Evolutionary conservation across 2,888 invertebrate genomes (phyloP).

Genomic region (Geotrupes spiniger): DNA sequence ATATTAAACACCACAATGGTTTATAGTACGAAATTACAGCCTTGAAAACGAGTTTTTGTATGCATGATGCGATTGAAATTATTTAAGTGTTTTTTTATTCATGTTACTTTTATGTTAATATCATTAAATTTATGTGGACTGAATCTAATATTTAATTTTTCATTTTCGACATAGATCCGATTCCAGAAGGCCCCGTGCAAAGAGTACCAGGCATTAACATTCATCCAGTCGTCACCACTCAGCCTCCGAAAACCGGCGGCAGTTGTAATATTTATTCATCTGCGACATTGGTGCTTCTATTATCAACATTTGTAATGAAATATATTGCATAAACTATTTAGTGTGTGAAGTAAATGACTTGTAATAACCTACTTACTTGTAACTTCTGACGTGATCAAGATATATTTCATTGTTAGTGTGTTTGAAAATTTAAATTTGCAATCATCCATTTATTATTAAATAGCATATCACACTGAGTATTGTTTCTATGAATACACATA

Average conservation of each 20-base stretch:
- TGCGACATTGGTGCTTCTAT: not conserved
- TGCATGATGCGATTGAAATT: no score
- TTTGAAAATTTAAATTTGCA: not conserved
- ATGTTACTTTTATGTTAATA: no score
- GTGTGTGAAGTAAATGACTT: constrained; percentile 2
- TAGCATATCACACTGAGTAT: constrained; percentile 1
- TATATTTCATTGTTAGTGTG: constrained; percentile 5
- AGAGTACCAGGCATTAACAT: not conserved
- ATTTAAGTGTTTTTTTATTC: no score
- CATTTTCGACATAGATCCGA: not conserved
- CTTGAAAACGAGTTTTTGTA: no score
- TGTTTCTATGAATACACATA: no score
- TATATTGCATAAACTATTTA: constrained; percentile 1
- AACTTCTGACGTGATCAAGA: constrained; percentile 2
- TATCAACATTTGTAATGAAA: not conserved
- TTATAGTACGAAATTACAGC: no score
- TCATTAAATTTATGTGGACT: no score
- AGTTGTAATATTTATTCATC: not conserved
- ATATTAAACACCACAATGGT: no score
- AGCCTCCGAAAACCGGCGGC: not conserved
- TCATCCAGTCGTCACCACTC: not conserved
- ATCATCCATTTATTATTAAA: no score
- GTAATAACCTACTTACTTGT: constrained; percentile 6
- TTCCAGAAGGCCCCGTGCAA: not conserved
- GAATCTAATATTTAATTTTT: no score